These are phyloP conservation scores for Orthonevra nobilis DNA, from an alignment of 2,888 invertebrate species.

Conservation along the genomic window DNA sequence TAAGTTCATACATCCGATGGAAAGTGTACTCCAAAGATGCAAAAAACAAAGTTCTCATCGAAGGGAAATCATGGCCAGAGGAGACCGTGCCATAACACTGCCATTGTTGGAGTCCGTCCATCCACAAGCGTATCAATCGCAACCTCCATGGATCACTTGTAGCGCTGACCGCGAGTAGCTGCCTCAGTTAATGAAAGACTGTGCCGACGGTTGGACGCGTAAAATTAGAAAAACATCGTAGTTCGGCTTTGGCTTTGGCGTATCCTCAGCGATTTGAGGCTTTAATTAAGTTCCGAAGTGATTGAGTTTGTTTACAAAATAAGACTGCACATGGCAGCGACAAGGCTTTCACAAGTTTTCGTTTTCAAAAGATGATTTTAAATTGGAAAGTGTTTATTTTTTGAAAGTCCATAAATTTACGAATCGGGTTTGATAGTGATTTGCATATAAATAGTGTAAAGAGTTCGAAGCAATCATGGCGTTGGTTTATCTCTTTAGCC, in stretches of 20 bases:
- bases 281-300: slow-evolving; percentile 25
- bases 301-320: slow-evolving; percentile 30
- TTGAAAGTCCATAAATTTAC: too few relatives aligned
- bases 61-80: slow-evolving; percentile 2
- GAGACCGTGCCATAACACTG: not conserved
- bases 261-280: slow-evolving; percentile 14
- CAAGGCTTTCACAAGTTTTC: not conserved
- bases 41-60: too few relatives aligned
- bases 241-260: not conserved
- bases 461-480: slow-evolving; percentile 12
- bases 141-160: slow-evolving; percentile 37
- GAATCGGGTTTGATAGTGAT: not conserved
- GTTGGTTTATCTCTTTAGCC: slow-evolving; percentile 25
- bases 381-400: not conserved
- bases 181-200: slow-evolving; percentile 46
- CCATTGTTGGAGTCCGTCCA: not conserved
- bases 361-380: slow-evolving; percentile 5
- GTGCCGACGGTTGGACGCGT: slow-evolving; percentile 23
- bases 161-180: slow-evolving; percentile 18
- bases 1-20: too few relatives aligned
- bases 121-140: not conserved
- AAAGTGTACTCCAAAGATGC: too few relatives aligned
- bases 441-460: not conserved
- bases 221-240: too few relatives aligned
- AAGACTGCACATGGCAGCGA: slow-evolving; percentile 21